Evolutionary conservation across 2,797 vertebrate species (phyloP), one percentile per base, ranked within the genome.

Genomic region (Sardinella longiceps): DNA sequence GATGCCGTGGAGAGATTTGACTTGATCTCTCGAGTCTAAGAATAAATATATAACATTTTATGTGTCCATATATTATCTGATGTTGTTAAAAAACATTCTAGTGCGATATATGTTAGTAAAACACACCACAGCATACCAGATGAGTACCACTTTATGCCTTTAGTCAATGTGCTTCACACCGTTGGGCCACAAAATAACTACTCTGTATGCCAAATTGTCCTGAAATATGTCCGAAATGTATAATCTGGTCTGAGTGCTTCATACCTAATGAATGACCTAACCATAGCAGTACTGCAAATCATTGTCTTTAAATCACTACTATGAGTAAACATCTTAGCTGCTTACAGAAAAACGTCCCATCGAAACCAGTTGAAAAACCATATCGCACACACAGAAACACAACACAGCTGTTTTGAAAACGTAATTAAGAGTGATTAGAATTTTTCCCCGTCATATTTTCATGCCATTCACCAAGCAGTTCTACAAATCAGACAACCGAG

Each of bases 111-210:
- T 18, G 37, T 77, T 77, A 77, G 70, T 77, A 37, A 77, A 39
- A 77, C 70, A 70, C 63, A 77, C 18, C 70, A 77, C 37, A 43
- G 70, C 70, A 77, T 15, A 43, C 70, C 70, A 77, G n/a, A 60
- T 60, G 39, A 37, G 23, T n/a, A 48, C 50, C 10, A 82, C 45
- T 82, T 33, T 86, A 89, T 86, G 85, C 90, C 93, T 90, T 37
- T 77, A 70, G 74, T 84, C 66, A 25, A 39, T 74, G 70, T 23
- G 5, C 37, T 77, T 77, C 37, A 77, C 70, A 77, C 37, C 2
- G 6, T 77, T 77, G 3, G 37, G 37, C 33, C 33, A 77, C 37
- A 43, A 77, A 77, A 77, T 33, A 43, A 77, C 70, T 33, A 43
- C 20, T 43, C 20, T 20, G 20, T 77, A 39, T 33, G 15, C 30